Evolutionary conservation across 2,113 vertebrate genomes (phyloP).

Genomic region (Micromys minutus): DNA sequence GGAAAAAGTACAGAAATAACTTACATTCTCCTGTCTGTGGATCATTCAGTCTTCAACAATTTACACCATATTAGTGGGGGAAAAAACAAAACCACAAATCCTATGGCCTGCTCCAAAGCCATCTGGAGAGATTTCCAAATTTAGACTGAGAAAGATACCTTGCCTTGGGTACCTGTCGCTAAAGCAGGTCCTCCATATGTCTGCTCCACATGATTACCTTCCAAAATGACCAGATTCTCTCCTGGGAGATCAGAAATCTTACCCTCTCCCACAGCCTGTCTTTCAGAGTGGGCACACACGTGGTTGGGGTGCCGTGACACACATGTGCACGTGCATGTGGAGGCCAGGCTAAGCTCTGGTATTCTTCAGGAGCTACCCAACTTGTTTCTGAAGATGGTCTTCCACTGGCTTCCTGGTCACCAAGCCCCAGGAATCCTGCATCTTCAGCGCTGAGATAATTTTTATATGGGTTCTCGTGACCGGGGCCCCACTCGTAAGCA

Average conservation of each 20-base stretch:
- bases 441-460: not conserved
- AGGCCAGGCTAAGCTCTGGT: not conserved
- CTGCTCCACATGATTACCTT: not conserved
- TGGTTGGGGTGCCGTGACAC: not conserved
- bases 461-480: no score
- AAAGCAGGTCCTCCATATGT: conserved; percentile 20
- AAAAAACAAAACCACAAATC: not conserved
- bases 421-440: not conserved
- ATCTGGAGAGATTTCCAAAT: conserved; percentile 53
- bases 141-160: conserved; percentile 50
- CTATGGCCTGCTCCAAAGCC: conserved; percentile 33
- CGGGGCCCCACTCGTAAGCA: not conserved
- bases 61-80: not conserved
- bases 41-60: not conserved
- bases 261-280: not conserved
- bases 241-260: conserved; percentile 6
- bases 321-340: no score
- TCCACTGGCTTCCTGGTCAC: no score
- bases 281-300: not conserved
- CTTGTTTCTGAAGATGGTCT: not conserved
- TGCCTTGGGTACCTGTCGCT: not conserved
- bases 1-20: not conserved
- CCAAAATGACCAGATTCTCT: conserved; percentile 16
- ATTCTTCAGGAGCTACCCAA: not conserved
- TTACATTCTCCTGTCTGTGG: not conserved